Conservation (phyloP, 1,140 invertebrate species). For the Pomacea maculata region DNA sequence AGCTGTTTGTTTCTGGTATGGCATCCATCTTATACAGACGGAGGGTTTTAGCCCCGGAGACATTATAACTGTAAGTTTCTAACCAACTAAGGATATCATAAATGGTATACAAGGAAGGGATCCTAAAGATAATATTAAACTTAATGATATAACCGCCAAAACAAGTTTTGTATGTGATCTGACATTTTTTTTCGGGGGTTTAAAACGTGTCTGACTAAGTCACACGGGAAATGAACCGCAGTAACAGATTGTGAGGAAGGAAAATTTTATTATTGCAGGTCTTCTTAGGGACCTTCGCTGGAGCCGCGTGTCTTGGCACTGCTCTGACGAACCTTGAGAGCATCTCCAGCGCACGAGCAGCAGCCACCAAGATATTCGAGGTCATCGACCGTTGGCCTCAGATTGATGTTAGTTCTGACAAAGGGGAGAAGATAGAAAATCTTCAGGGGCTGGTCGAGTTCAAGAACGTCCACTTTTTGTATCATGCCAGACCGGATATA, state of each 20-base stretch:
- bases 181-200: too few species aligned
- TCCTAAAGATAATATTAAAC: too few species aligned
- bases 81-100: too few species aligned
- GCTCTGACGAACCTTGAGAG: constrained; percentile 82
- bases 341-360: constrained; percentile 79
- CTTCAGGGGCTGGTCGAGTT: constrained; percentile 78
- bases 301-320: constrained; percentile 83
- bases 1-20: constrained; percentile 86
- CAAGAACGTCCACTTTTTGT: constrained; percentile 73
- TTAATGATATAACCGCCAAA: too few species aligned
- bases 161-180: too few species aligned
- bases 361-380: constrained; percentile 79
- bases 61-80: constrained; percentile 39
- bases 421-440: constrained; percentile 71
- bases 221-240: too few species aligned
- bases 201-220: too few species aligned
- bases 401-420: constrained; percentile 74
- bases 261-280: constrained; percentile 32
- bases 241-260: too few species aligned
- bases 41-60: constrained; percentile 34
- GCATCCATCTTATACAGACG: constrained; percentile 43
- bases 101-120: too few species aligned
- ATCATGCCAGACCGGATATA: constrained; percentile 81
- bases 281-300: constrained; percentile 76
- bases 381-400: constrained; percentile 77